A percentile compares a stretch with the other conserved stretches of the same genome.
These are phyloP conservation scores for Magallana gigas DNA, from an alignment of 1,140 invertebrate species.

Conservation along the genomic window DNA sequence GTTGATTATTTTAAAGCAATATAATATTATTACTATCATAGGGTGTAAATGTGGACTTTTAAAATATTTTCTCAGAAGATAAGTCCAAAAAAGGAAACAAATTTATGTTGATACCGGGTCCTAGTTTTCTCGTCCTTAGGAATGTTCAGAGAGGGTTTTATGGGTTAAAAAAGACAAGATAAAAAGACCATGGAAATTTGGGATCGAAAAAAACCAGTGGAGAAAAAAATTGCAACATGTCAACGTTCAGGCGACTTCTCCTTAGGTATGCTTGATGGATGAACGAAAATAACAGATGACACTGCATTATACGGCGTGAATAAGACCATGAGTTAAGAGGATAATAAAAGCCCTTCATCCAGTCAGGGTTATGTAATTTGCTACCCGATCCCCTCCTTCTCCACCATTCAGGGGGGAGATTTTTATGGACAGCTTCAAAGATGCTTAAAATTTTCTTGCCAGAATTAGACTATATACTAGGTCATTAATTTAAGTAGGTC, in stretches of 20 bases:
- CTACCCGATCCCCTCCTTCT: background rate
- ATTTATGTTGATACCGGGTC: too few relatives aligned
- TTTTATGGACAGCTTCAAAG: conserved; percentile 13
- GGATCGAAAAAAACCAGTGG: background rate
- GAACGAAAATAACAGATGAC: background rate
- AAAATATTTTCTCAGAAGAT: too few relatives aligned
- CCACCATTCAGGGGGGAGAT: background rate
- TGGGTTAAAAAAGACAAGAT: too few relatives aligned
- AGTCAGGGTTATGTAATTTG: conserved; percentile 10
- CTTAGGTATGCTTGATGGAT: background rate
- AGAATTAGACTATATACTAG: too few relatives aligned
- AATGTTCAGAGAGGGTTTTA: background rate
- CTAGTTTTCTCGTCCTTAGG: background rate
- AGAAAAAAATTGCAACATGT: background rate
- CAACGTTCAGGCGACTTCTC: background rate
- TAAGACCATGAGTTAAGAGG: background rate
- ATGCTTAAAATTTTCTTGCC: background rate
- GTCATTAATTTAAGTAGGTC: too few relatives aligned
- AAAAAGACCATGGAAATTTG: too few relatives aligned
- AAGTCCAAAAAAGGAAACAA: too few relatives aligned
- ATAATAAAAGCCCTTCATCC: background rate
- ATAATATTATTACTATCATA: background rate
- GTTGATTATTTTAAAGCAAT: background rate
- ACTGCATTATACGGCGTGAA: background rate
- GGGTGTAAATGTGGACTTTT: background rate